These are phyloP conservation scores for Sinhomidia bicolor DNA, from an alignment of 2,888 invertebrate genomes.

Conservation along the genomic window DNA sequence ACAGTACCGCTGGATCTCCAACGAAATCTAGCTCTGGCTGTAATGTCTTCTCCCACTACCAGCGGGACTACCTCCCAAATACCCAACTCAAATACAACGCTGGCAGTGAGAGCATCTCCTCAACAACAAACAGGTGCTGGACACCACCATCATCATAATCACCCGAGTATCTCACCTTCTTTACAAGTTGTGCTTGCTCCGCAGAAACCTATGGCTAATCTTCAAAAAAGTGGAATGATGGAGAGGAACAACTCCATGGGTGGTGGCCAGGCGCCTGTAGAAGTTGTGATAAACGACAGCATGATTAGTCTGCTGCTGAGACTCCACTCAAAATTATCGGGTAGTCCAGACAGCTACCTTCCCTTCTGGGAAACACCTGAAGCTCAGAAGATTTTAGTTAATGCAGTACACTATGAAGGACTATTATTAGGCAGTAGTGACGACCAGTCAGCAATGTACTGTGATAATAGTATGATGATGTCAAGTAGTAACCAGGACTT, in stretches of 20 bases:
- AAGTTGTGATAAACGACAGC: constrained; percentile 88
- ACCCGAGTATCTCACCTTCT: neutral
- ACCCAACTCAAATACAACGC: constrained; percentile 34
- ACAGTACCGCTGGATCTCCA: constrained; percentile 37
- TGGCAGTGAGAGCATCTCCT: constrained; percentile 36
- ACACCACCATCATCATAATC: neutral
- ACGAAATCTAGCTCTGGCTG: constrained; percentile 23
- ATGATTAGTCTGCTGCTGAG: constrained; percentile 94
- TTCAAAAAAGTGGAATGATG: constrained; percentile 76
- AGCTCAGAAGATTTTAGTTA: constrained; percentile 73
- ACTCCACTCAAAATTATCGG: constrained; percentile 94
- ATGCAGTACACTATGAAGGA: constrained; percentile 68
- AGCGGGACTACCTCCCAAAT: neutral
- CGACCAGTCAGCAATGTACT: constrained; percentile 50
- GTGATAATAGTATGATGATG: constrained; percentile 49
- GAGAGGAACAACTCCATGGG: constrained; percentile 75
- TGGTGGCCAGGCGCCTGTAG: constrained; percentile 82
- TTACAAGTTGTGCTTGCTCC: constrained; percentile 77
- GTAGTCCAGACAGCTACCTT: constrained; percentile 90
- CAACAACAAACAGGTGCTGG: constrained; percentile 2
- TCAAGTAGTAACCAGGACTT: constrained; percentile 49
- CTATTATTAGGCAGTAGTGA: constrained; percentile 21
- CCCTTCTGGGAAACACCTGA: constrained; percentile 81
- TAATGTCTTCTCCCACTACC: constrained; percentile 63
- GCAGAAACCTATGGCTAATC: constrained; percentile 75